Percentiles rank a stretch among this genome's conserved stretches.
Conservation (phyloP, 2,113 vertebrate genomes). For the Pelodiscus sinensis region DNA sequence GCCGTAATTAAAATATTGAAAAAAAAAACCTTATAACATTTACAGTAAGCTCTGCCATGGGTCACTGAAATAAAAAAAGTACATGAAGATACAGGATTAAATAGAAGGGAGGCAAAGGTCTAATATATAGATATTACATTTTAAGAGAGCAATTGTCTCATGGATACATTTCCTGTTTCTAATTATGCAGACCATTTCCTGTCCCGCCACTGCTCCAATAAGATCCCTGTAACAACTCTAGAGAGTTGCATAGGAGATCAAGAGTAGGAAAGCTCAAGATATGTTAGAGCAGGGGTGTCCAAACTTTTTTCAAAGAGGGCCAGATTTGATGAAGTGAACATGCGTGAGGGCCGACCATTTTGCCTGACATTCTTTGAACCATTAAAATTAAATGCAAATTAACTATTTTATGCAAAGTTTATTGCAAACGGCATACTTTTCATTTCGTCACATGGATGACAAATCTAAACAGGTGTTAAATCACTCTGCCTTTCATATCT, state of each 20-base stretch:
- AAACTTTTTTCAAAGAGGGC: too few relatives aligned
- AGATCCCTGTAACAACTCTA: accelerated
- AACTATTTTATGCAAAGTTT: too few relatives aligned
- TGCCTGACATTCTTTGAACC: too few relatives aligned
- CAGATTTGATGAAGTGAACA: too few relatives aligned
- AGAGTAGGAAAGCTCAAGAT: neutral
- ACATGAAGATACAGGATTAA: neutral
- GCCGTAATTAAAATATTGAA: neutral
- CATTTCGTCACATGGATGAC: too few relatives aligned
- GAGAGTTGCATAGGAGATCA: neutral
- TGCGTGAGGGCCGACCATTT: too few relatives aligned
- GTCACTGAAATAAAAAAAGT: neutral
- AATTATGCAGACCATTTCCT: accelerated
- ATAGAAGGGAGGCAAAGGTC: neutral
- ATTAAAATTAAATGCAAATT: too few relatives aligned
- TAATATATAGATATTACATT: neutral
- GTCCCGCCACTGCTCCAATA: neutral
- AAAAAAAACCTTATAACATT: neutral
- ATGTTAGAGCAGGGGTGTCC: too few relatives aligned
- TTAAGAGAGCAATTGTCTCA: accelerated
- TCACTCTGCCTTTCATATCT: too few relatives aligned
- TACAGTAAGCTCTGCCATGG: neutral
- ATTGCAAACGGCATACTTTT: too few relatives aligned
- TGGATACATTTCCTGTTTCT: neutral
- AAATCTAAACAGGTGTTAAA: too few relatives aligned